A percentile compares a stretch with the other conserved stretches of the same genome.
phyloP scores from a whole-genome alignment of 2,113 vertebrate genomes.

The Loxodonta africana region DNA sequence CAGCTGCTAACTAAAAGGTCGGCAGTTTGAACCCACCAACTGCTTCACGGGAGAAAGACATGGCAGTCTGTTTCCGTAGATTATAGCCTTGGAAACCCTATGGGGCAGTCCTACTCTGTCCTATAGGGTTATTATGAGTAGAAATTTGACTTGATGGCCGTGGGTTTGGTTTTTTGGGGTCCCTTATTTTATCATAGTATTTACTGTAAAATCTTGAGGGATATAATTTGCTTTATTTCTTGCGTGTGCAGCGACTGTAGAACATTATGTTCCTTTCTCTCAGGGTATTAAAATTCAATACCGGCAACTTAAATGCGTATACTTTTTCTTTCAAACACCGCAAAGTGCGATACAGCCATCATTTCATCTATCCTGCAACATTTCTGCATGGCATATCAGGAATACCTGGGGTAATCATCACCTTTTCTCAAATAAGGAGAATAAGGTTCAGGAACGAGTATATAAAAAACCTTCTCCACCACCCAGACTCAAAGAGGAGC shows the following conservation, averaged over 20 bases:
- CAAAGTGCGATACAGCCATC: background rate
- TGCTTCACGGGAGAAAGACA: too few species aligned
- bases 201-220: background rate
- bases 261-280: background rate
- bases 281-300: constrained; percentile 10
- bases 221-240: constrained; percentile 3
- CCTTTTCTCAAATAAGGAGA: background rate
- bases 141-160: background rate
- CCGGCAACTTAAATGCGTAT: background rate
- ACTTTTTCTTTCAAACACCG: constrained; percentile 38
- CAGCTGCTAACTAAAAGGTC: too few species aligned
- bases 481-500: background rate
- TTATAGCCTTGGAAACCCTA: background rate
- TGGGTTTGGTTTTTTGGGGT: background rate
- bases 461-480: background rate
- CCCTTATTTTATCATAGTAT: background rate
- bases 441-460: background rate
- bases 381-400: background rate
- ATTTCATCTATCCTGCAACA: background rate
- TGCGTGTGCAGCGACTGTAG: background rate
- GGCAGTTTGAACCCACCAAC: too few species aligned
- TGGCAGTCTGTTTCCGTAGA: background rate
- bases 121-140: background rate
- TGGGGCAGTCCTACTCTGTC: background rate
- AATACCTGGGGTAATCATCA: background rate